These are phyloP conservation scores for Synanthedon myopaeformis DNA, from an alignment of 2,888 invertebrate genomes.

Conservation along the genomic window DNA sequence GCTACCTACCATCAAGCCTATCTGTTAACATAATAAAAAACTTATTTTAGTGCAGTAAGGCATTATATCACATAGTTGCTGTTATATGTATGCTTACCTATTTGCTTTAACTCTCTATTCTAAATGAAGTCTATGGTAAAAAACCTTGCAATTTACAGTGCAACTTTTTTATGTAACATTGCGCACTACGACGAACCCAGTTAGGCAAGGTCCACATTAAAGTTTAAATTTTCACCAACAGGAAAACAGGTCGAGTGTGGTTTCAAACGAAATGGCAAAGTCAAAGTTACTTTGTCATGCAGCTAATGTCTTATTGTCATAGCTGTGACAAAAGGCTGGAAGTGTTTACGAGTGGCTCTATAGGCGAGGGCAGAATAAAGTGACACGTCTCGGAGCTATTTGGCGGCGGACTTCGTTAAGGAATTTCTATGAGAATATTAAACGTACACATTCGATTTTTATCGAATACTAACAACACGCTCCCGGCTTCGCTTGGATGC, in stretches of 20 bases:
- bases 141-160: neutral
- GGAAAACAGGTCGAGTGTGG: neutral
- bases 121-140: too few species aligned
- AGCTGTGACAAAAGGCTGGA: neutral
- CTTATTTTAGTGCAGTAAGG: too few species aligned
- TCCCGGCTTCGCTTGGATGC: too few species aligned
- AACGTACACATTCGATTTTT: too few species aligned
- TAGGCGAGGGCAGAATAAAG: neutral
- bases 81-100: too few species aligned
- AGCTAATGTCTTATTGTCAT: neutral
- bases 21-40: too few species aligned
- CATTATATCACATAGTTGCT: too few species aligned
- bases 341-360: neutral
- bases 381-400: neutral
- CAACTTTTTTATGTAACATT: neutral
- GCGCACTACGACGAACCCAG: too few species aligned
- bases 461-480: too few species aligned
- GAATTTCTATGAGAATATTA: neutral
- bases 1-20: too few species aligned
- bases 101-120: too few species aligned
- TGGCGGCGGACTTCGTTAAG: neutral
- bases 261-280: neutral
- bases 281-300: neutral
- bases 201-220: neutral
- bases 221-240: neutral